Conservation (phyloP, 2,797 vertebrate genomes). For the Microctenopoma steveboyesi region DNA sequence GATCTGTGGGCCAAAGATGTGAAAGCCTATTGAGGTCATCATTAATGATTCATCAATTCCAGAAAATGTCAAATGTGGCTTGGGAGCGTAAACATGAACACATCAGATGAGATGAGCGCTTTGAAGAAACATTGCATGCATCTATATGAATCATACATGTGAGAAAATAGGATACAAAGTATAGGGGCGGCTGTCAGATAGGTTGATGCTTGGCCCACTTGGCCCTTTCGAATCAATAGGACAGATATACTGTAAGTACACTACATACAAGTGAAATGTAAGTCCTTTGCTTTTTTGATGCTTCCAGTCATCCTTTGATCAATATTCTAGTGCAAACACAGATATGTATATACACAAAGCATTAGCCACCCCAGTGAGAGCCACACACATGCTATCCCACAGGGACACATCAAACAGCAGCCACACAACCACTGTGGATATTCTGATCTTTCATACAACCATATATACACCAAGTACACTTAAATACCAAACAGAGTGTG, state of each 20-base stretch:
- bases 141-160: conserved; percentile 76
- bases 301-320: conserved; percentile 69
- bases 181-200: conserved; percentile 48
- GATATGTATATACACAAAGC: conserved; percentile 31
- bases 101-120: conserved; percentile 78
- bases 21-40: conserved; percentile 88
- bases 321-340: conserved; percentile 61
- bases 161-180: conserved; percentile 48
- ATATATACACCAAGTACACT: conserved; percentile 22
- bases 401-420: conserved; percentile 54
- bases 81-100: conserved; percentile 80
- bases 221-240: conserved; percentile 35
- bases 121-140: conserved; percentile 69
- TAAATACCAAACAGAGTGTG: conserved; percentile 22
- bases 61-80: conserved; percentile 86
- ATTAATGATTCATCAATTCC: conserved; percentile 87
- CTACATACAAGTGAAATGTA: conserved; percentile 22
- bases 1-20: conserved; percentile 87
- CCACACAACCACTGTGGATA: conserved; percentile 26
- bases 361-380: conserved; percentile 57
- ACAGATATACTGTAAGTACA: conserved; percentile 8
- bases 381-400: conserved; percentile 41
- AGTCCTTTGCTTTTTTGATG: conserved; percentile 44
- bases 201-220: conserved; percentile 61
- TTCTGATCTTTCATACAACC: conserved; percentile 27